phyloP scores from a whole-genome alignment of 1,140 invertebrate genomes.

The Drosophila willistoni region DNA sequence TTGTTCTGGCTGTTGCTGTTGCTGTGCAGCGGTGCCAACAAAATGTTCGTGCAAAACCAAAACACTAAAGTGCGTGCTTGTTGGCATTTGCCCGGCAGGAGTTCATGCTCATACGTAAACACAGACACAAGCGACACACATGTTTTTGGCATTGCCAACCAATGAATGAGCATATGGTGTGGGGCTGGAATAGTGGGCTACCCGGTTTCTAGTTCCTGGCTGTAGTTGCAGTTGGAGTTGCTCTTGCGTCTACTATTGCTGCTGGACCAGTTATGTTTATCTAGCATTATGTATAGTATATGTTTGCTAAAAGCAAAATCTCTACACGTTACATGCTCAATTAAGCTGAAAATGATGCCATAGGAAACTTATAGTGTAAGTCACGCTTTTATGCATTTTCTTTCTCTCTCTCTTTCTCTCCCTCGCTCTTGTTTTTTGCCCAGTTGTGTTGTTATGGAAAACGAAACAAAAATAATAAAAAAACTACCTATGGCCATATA shows the following conservation, averaged over 20 bases:
- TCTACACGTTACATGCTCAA: slow-evolving; percentile 74
- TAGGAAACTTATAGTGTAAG: slow-evolving; percentile 62
- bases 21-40: slow-evolving; percentile 20
- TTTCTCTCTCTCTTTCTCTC: slow-evolving; percentile 18
- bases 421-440: no score
- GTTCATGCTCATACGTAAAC: slow-evolving; percentile 14
- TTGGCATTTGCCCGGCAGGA: slow-evolving; percentile 49
- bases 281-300: slow-evolving; percentile 40
- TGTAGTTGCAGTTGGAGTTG: not conserved
- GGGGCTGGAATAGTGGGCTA: slow-evolving; percentile 14
- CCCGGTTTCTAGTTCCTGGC: not conserved
- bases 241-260: slow-evolving; percentile 15
- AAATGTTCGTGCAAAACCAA: slow-evolving; percentile 51
- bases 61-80: slow-evolving; percentile 49
- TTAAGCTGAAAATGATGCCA: slow-evolving; percentile 75
- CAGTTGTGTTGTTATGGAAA: no score
- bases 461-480: no score
- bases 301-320: slow-evolving; percentile 62
- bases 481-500: no score
- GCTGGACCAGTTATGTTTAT: slow-evolving; percentile 54
- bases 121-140: slow-evolving; percentile 30
- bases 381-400: slow-evolving; percentile 71
- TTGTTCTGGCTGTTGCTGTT: slow-evolving; percentile 3
- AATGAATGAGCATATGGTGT: slow-evolving; percentile 22
- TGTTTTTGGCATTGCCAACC: slow-evolving; percentile 45